Conservation (phyloP, 2,113 vertebrate genomes). For the Eolophus roseicapilla region DNA sequence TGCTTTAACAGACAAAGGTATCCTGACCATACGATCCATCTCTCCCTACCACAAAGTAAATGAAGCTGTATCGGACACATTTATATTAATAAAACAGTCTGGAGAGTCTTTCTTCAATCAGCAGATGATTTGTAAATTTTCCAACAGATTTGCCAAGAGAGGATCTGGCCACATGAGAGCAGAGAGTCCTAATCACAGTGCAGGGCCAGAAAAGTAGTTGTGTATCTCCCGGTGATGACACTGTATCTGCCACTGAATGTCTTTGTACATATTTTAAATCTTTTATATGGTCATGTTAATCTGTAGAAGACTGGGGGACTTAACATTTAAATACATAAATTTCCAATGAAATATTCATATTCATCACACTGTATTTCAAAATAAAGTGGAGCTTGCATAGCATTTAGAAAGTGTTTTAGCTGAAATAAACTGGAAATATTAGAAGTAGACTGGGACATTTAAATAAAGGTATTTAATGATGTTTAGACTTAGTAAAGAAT, state of each 20-base stretch:
- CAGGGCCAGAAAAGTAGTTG: neutral
- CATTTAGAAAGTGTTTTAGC: neutral
- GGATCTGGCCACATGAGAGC: neutral
- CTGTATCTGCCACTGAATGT: neutral
- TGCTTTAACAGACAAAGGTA: neutral
- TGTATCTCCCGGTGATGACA: neutral
- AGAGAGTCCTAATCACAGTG: neutral
- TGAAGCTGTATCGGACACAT: neutral
- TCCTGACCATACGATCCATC: neutral
- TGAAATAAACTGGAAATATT: neutral
- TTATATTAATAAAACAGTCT: neutral
- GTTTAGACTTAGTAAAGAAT: neutral
- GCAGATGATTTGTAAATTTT: neutral
- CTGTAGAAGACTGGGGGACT: neutral
- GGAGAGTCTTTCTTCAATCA: neutral
- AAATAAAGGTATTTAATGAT: neutral
- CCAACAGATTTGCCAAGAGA: neutral
- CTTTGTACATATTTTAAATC: neutral
- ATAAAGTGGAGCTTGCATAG: neutral
- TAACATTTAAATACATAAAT: neutral
- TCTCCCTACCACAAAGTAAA: neutral
- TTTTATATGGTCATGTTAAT: neutral
- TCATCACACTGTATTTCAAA: neutral
- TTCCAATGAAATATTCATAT: neutral
- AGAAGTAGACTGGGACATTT: neutral